Base-by-base conservation (phyloP, 2,888 invertebrate species). In the Tenthredo distinguenda region DNA sequence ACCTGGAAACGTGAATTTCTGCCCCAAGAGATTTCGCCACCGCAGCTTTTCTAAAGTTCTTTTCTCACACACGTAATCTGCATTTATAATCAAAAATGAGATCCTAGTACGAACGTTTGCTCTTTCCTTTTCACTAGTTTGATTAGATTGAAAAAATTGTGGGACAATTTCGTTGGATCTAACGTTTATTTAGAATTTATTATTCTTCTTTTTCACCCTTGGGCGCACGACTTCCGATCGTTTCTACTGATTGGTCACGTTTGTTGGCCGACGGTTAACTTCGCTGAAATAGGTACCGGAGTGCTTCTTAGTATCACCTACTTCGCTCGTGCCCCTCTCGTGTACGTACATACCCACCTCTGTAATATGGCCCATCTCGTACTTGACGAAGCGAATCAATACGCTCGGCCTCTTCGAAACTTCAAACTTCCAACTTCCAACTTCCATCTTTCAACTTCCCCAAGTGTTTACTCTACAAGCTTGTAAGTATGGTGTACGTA, bases 351-450 rank as follows among this genome's bases (percentile, higher is more conserved):
- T 62, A 55, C 40, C 62, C 55, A 55, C n/a, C 9, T n/a, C 40
- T 40, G 81, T 37, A 62, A 40, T 62, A 21, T 34, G 37, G 58
- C 58, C 58, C 65, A 21, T 65, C 62, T 81, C 37, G 40, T 55
- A 81, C 81, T 81, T 81, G 81, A 81, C 81, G 65, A 58, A 37
- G 81, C 58, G 65, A 81, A 81, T 81, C 81, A 62, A 81, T 81
- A 81, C 77, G 40, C 62, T 43, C 58, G 37, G 55, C 40, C 81
- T 81, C 81, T 81, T 81, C 62, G 65, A 81, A 81, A 81, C 40
- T 62, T 40, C 21, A 12, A 81, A 40, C 81, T 81, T 62, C 21
- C 31, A 37, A 79, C 58, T 79, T 37, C 18, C 31, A 43, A 58
- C 34, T 31, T 58, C 37, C 79, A 62, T 62, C 62, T 62, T 62